Evolutionary conservation across 1,140 invertebrate genomes (phyloP), one percentile per base, ranked within the genome.

Genomic region (Liolophura sinensis): DNA sequence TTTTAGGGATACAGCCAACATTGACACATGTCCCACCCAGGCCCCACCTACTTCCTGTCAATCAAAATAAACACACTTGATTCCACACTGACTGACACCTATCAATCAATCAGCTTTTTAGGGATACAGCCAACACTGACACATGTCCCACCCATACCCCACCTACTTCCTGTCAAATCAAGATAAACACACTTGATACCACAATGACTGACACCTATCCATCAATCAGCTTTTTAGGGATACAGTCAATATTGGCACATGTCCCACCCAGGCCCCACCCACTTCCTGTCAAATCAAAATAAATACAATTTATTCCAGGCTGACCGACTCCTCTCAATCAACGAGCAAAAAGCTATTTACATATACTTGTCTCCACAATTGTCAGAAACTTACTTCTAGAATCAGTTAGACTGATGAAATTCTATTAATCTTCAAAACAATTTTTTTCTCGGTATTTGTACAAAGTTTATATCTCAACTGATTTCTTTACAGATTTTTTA

Each of bases 81-180:
- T 9, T 40, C 9, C 31, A 40, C 9, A 40, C 3, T 40, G 31
- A 40, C 3, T 40, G 31, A 40, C 31, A 40, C 3, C 31, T 40
- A 40, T 3, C 31, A 40, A 40, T 40, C 3, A 40, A 9, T 96
- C 50, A 98, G 83, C 81, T 97, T 97, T 82, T 97, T 98, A 1
- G 96, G 95, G 82, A 98, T 97, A 82, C 96, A 97, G 48, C 95
- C 96, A 15, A 98, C 95, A 86, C 97, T 98, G 6, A 97, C 94
- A 86, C 95, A 98, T 3, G 95, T 98, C 60, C 95, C 95, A 70
- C 95, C 95, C 3, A 97, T 86, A 31, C 94, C 94, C 76, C 72
- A 73, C 50, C 40, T 64, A 18, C 65, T 73, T 15, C 72, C 72
- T 73, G 52, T 47, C 61, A 61, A 24, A 18, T 12, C 16, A 24